Percentiles rank a stretch among this genome's conserved stretches.
These are phyloP conservation scores for Odontomyia ornata DNA, from an alignment of 2,888 invertebrate species.

Conservation along the genomic window DNA sequence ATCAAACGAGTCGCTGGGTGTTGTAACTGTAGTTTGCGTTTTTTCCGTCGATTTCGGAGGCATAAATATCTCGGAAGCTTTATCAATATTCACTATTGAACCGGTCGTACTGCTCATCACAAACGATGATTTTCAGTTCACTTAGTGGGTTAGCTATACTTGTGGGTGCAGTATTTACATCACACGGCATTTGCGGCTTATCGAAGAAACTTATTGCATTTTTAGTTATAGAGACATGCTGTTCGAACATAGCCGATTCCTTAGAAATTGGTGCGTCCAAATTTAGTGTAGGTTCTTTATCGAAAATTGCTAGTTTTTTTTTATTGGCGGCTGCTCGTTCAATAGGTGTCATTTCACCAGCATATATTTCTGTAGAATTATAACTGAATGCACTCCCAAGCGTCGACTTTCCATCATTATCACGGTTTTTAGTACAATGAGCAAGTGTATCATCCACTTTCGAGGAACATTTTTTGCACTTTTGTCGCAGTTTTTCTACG, in stretches of 20 bases:
- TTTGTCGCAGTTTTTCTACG: conserved; percentile 79
- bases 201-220: too few species aligned
- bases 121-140: neutral
- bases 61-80: too few species aligned
- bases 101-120: neutral
- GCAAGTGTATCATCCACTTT: conserved; percentile 63
- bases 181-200: conserved; percentile 50
- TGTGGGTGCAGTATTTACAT: conserved; percentile 44
- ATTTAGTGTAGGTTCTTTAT: conserved; percentile 7
- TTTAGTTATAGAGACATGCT: too few species aligned
- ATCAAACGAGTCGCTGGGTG: conserved; percentile 53
- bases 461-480: conserved; percentile 70
- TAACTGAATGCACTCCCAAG: neutral
- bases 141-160: neutral
- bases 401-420: neutral
- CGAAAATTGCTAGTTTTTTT: too few species aligned
- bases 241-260: too few species aligned
- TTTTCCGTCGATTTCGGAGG: too few species aligned
- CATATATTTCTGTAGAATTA: neutral
- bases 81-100: too few species aligned
- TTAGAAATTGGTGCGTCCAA: neutral
- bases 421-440: neutral
- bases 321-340: neutral
- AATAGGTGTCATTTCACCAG: too few species aligned
- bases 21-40: too few species aligned